Conservation (phyloP, 2,113 vertebrate genomes). For the Amphilophus citrinellus region DNA sequence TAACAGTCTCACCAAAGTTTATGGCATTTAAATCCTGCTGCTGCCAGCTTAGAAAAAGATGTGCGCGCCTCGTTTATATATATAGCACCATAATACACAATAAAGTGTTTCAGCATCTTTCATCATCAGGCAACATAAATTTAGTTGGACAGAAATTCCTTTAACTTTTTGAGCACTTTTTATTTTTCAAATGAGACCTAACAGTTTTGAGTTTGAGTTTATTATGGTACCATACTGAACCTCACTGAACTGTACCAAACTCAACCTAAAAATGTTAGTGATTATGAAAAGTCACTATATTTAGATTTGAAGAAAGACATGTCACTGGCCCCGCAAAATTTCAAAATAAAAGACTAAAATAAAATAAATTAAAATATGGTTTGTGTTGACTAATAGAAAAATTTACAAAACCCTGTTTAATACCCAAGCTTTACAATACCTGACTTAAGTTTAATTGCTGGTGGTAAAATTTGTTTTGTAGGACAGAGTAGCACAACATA, state of each 20-base stretch:
- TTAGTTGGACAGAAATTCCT: not conserved
- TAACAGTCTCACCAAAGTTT: not conserved
- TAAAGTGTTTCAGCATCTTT: not conserved
- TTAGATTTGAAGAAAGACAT: not conserved
- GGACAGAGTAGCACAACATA: not conserved
- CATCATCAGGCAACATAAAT: not conserved
- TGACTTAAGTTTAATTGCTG: no score
- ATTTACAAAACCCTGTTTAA: not conserved
- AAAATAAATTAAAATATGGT: not conserved
- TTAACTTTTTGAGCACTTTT: not conserved
- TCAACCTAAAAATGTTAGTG: not conserved
- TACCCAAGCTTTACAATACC: not conserved
- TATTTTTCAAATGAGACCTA: not conserved
- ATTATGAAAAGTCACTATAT: not conserved
- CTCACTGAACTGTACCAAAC: no score
- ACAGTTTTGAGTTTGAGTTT: not conserved
- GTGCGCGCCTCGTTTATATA: not conserved
- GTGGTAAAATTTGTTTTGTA: not conserved
- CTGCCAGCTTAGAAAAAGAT: not conserved
- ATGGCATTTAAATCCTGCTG: conserved; percentile 2
- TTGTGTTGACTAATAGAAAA: not conserved
- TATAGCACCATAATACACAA: not conserved
- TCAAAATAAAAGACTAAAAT: no score
- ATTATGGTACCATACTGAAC: not conserved
- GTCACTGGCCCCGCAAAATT: not conserved